Percentiles rank a stretch among this genome's conserved stretches.
Conservation (phyloP, 2,113 vertebrate species). For the Myodes glareolus region DNA sequence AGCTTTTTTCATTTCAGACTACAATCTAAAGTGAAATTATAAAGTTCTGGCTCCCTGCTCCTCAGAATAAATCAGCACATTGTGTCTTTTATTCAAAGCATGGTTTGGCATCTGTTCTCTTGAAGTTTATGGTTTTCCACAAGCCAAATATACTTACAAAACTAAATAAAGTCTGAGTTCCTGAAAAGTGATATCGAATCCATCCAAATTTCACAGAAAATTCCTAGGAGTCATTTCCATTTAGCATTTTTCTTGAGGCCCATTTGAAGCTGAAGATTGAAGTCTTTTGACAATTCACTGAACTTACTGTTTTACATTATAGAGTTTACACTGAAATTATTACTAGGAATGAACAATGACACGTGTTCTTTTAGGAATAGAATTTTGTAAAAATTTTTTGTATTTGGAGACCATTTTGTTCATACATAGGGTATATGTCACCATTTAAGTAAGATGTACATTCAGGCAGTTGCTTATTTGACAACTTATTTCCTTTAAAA, state of each 20-base stretch:
- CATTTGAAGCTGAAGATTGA: neutral
- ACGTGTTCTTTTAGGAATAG: neutral
- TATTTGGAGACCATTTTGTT: conserved; percentile 7
- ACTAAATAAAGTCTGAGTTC: neutral
- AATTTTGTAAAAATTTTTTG: neutral
- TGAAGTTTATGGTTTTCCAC: conserved; percentile 11
- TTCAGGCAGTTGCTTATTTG: neutral
- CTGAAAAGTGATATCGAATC: conserved; percentile 11
- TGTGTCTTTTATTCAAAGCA: conserved; percentile 63
- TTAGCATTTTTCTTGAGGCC: conserved; percentile 8
- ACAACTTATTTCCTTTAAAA: conserved; percentile 6
- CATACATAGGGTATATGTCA: neutral
- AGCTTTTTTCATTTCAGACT: conserved; percentile 39
- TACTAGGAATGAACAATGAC: neutral
- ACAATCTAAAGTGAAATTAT: conserved; percentile 54
- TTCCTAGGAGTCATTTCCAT: conserved; percentile 49
- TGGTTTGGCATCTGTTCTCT: neutral
- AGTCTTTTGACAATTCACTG: neutral
- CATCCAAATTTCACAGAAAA: conserved; percentile 10
- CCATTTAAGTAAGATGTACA: neutral
- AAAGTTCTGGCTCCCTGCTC: conserved; percentile 35
- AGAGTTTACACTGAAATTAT: conserved; percentile 32
- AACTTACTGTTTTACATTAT: neutral
- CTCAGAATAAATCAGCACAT: conserved; percentile 41
- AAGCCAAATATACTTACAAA: conserved; percentile 55